Evolutionary conservation across 2,888 invertebrate genomes (phyloP).

Genomic region (Hedychridium roseum): DNA sequence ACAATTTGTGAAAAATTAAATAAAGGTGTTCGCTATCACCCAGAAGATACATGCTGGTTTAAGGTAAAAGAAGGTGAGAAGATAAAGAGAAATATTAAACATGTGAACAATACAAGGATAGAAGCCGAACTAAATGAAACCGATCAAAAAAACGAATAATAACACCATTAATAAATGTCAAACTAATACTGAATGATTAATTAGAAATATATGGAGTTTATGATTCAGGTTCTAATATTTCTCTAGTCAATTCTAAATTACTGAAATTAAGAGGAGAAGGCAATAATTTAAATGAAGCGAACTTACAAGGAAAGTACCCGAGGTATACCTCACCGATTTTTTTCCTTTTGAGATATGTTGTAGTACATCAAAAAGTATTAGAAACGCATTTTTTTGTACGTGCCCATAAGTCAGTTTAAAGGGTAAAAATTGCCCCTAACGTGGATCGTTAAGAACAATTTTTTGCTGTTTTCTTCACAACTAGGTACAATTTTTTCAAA

Average conservation of each 20-base stretch:
- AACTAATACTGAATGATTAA: constrained; percentile 20
- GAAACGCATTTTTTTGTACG: no score
- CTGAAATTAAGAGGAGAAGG: not conserved
- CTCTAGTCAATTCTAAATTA: constrained; percentile 3
- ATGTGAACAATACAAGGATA: no score
- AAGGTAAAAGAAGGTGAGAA: constrained; percentile 4
- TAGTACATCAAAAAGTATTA: no score
- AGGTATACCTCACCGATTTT: no score
- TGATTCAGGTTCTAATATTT: not conserved
- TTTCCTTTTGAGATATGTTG: no score
- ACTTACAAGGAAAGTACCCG: no score
- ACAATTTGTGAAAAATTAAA: constrained; percentile 32
- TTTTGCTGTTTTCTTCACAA: no score
- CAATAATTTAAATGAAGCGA: no score
- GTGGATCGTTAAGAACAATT: no score
- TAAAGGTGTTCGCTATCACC: constrained; percentile 29
- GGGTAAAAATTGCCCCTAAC: no score
- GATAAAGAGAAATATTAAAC: constrained; percentile 7
- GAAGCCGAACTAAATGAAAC: constrained; percentile 32
- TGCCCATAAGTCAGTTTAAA: no score
- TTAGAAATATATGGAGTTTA: constrained; percentile 17
- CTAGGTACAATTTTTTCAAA: no score
- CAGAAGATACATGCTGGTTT: constrained; percentile 27
- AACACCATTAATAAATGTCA: constrained; percentile 35
- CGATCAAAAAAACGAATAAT: constrained; percentile 38